Base-by-base conservation (phyloP, 2,888 invertebrate genomes). In the Isoperla grammatica region DNA sequence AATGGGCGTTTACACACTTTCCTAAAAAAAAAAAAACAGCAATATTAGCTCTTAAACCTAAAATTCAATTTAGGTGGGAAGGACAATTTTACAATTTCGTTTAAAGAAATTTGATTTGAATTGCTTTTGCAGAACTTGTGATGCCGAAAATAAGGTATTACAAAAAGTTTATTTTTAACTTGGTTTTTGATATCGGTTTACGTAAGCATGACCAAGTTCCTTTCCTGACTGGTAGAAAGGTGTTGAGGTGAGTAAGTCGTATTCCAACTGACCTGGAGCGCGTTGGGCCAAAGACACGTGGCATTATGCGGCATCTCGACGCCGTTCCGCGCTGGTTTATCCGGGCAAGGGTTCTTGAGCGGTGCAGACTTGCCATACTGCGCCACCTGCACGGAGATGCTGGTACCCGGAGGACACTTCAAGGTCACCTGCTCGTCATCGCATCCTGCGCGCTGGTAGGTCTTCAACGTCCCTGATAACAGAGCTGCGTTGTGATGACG, bases 371-470 rank as follows among this genome's bases (percentile, higher is more conserved):
- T 85, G 12, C 93, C 94, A 70, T 93, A 95, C 72, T 90, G 90
- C n/a, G 94, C 94, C 68, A 91, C 80, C 72, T 92, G 89, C 67
- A 95, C 89, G 69, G 88, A 87, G 72, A 97, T 94, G 69, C 91
- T 90, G 39, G 96, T 96, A 56, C 92, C 92, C 49, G 87, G 79
- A 23, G 96, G 95, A 75, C 97, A 97, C 71, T 87, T 86, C 64
- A 96, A 81, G 53, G 86, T 85, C 73, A 96, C 86, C 73, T 85
- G 82, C 71, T 95, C 90, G 64, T 91, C 90, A 77, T 95, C 94
- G 76, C 97, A 97, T 56, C 92, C 92, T 53, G 91, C 91, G 65
- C 88, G 85, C 72, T 95, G 91, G 76, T 93, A 93, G 48, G 93
- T 94, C 71, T 91, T 82, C 68, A 97, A 81, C 29, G 94, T 94